Percentiles rank a stretch among this genome's conserved stretches.
Conservation (phyloP, 2,888 invertebrate genomes). For the Apodemia mormo region DNA sequence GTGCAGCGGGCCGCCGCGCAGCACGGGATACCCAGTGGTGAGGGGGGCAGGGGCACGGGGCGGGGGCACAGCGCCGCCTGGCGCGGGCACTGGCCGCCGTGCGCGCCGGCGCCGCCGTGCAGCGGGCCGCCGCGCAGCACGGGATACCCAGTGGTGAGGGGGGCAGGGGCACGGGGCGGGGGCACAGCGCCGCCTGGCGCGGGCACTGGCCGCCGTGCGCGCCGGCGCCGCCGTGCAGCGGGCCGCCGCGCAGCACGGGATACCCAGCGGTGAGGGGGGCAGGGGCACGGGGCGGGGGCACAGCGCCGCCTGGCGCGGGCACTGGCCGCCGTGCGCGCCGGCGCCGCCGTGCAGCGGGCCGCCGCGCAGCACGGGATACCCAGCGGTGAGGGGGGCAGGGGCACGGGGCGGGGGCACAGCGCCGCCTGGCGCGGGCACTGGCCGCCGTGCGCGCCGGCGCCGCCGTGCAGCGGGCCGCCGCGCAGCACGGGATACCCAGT, state of each 20-base stretch:
- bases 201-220: slow-evolving; percentile 91
- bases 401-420: too few relatives aligned
- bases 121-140: slow-evolving; percentile 46
- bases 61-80: slow-evolving; percentile 90
- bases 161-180: too few relatives aligned
- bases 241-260: not conserved
- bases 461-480: slow-evolving; percentile 59
- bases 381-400: not conserved
- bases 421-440: slow-evolving; percentile 90
- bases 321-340: slow-evolving; percentile 89
- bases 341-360: slow-evolving; percentile 77
- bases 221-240: slow-evolving; percentile 84
- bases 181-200: slow-evolving; percentile 89
- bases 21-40: not conserved
- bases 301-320: slow-evolving; percentile 91
- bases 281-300: too few relatives aligned
- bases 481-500: not conserved
- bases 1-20: slow-evolving; percentile 59
- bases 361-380: not conserved
- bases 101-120: slow-evolving; percentile 84
- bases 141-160: not conserved
- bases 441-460: slow-evolving; percentile 90
- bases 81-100: slow-evolving; percentile 91
- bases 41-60: too few relatives aligned
- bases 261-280: not conserved